Evolutionary conservation across 2,888 invertebrate species (phyloP), one percentile per base, ranked within the genome.

Genomic region (Myathropa florea): DNA sequence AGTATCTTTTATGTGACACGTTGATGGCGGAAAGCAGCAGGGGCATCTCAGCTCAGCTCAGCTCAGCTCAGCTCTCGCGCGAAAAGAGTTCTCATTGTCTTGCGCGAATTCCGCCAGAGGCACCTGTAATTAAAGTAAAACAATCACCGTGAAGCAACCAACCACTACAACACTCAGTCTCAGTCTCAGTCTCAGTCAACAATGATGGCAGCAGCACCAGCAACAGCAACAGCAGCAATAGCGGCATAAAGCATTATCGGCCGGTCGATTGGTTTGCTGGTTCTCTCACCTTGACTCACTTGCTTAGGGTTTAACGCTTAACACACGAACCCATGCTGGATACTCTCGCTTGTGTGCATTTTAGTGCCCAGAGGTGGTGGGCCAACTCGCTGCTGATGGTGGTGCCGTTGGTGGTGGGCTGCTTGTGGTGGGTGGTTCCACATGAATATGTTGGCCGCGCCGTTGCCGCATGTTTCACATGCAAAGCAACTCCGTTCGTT

Each of bases 1-100:
- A 85, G 85, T 85, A 85, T 85, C 80, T 85, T 85, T 85, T 85
- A 78, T 85, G 85, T 85, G 85, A 85, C 85, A 85, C 77, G 53
- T 85, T 82, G 82, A 85, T 82, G 73, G 68, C 68, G 57, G 39
- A 68, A 72, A 72, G 61, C 67, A 73, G 71, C 68, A 67, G 75
- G 70, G 70, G 75, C 61, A 84, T 79, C 68, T 64, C 36, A 9
- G 12, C 68, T 78, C 12, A 12, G 33, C n/a, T n/a, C 61, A 84
- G 75, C 68, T 64, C 36, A 9, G 12, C 68, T 78, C 12, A 12
- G 33, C n/a, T 33, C 33, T 33, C 33, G 33, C 24, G n/a, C 33
- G 24, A 59, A 67, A 76, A 63, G 55, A 64, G 24, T 46, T 72
- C 53, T 68, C 46, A 59, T 68, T 77, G 63, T 81, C 75, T 67